Percentiles rank a stretch among this genome's conserved stretches.
Conservation (phyloP, 1,140 invertebrate species). For the Thaumetopoea pityocampa region DNA sequence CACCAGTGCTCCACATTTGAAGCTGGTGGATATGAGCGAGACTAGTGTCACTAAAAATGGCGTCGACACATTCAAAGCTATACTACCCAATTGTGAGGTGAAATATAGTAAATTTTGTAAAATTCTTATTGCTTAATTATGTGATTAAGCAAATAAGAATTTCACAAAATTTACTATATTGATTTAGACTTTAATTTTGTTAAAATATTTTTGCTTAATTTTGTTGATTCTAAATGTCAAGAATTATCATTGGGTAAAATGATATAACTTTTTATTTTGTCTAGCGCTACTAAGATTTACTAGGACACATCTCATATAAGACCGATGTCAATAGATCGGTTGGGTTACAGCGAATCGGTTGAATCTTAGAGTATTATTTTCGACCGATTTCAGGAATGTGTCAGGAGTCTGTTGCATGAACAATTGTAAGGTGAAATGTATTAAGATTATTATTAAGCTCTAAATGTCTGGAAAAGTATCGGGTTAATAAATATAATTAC, state of each 20-base stretch:
- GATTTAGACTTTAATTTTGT: background rate
- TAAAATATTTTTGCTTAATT: too few relatives aligned
- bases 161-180: background rate
- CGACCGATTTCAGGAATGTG: constrained; percentile 79
- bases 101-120: background rate
- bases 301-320: too few relatives aligned
- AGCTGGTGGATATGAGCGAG: constrained; percentile 78
- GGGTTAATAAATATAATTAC: too few relatives aligned
- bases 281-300: too few relatives aligned
- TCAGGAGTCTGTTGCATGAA: constrained; percentile 80
- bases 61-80: constrained; percentile 70
- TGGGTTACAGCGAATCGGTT: constrained; percentile 48
- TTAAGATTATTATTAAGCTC: too few relatives aligned
- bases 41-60: constrained; percentile 77
- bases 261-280: background rate
- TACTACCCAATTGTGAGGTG: constrained; percentile 42
- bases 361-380: constrained; percentile 47
- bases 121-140: too few relatives aligned
- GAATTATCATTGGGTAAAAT: too few relatives aligned
- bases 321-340: too few relatives aligned
- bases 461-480: too few relatives aligned
- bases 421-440: too few relatives aligned
- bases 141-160: too few relatives aligned
- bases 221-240: too few relatives aligned
- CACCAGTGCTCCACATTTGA: constrained; percentile 76